These are phyloP conservation scores for Chlorospingus semifuscus DNA, from an alignment of 2,797 vertebrate species.

Conservation along the genomic window DNA sequence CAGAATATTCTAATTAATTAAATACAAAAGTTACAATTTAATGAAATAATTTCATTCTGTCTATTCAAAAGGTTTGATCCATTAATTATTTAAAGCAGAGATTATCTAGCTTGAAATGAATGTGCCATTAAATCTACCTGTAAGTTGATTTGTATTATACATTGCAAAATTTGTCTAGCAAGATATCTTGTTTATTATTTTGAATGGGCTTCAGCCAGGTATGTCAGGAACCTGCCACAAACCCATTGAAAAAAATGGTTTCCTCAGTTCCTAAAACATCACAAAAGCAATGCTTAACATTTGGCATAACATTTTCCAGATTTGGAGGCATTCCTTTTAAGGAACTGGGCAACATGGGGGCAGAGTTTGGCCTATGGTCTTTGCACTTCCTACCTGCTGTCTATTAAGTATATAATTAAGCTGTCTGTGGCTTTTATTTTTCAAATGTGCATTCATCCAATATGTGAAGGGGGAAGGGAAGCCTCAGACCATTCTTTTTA, in stretches of 20 bases:
- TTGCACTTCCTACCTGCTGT: background rate
- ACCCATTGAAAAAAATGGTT: background rate
- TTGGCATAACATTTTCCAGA: background rate
- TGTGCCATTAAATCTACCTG: background rate
- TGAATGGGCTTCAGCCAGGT: background rate
- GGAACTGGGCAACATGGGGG: background rate
- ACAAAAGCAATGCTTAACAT: background rate
- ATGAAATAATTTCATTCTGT: background rate
- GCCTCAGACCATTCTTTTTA: background rate
- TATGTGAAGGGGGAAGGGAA: background rate
- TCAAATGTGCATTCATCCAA: background rate
- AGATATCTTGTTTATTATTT: background rate
- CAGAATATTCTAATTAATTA: constrained; percentile 14
- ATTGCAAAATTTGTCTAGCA: background rate
- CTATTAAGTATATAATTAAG: background rate
- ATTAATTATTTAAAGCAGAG: constrained; percentile 12
- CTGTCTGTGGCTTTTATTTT: constrained; percentile 7
- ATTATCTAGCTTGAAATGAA: constrained; percentile 23
- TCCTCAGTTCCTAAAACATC: background rate
- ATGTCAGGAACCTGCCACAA: background rate
- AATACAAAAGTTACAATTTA: background rate
- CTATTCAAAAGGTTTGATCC: background rate
- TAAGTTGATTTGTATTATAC: background rate
- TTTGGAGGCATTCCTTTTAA: background rate
- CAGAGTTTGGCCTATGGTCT: background rate